Base-by-base conservation (phyloP, 2,113 vertebrate genomes). In the Albula glossodonta region DNA sequence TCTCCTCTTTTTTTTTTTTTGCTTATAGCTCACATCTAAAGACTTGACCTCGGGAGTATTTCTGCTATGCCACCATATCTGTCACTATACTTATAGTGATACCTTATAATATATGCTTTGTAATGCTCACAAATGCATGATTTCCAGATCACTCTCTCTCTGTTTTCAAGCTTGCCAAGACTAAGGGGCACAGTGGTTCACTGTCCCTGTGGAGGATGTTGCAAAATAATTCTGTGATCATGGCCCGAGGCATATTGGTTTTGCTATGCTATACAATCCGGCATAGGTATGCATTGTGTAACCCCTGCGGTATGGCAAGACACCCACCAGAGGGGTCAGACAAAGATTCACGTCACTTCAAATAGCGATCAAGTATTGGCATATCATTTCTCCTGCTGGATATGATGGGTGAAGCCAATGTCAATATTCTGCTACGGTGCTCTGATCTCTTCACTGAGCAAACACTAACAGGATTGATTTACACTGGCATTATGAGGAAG, bases 11-110 rank as follows among this genome's bases (percentile, higher is more conserved):
- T 48, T 31, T 0, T 57, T 63, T 80, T 41, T 74, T 84, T 52
- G 80, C 85, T 85, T 82, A 22, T 84, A 91, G 78, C 57, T 53
- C 63, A 77, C 89, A 91, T 94, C 87, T 95, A 86, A 79, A 87
- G 50, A 60, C 85, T 90, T 86, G 86, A 0, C 87, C 82, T 87
- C 87, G 84, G 85, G 83, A 93, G 80, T 41, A 56, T 87, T 86
- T 87, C 88, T 89, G 87, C 50, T 31, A 13, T 88, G 88, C 87
- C 91, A 87, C 89, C 87, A 41, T 84, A 90, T 92, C 87, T 91
- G 84, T 91, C 86, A 92, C 1, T 63, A 2, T 12, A 79, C 87
- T 93, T 90, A 41, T 41, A 41, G 31, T 41, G 31, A 41, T 41
- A 1, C 31, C 31, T 41, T 41, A 41, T 41, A 41, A 41, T 41